phyloP scores from a whole-genome alignment of 1,140 invertebrate genomes.

The Caenorhabditis brenneri region DNA sequence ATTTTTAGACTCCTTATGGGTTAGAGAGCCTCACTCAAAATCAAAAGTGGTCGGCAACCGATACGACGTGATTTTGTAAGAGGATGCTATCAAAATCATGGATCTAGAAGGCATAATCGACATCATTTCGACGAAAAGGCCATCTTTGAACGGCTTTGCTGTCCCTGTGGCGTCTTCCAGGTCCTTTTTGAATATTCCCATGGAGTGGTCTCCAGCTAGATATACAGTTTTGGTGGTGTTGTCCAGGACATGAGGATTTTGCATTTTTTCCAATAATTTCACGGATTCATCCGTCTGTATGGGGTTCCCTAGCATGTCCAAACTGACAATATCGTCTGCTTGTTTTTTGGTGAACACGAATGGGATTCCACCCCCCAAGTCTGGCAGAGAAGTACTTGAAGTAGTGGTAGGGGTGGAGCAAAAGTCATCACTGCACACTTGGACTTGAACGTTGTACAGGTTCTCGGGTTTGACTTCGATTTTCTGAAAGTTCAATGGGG shows the following conservation, averaged over 20 bases:
- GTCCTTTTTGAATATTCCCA: conserved; percentile 28
- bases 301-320: background rate
- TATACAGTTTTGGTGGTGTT: conserved; percentile 28
- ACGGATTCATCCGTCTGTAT: background rate
- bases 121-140: conserved; percentile 56
- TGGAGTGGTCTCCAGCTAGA: background rate
- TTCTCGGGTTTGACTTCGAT: conserved; percentile 2
- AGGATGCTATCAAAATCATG: conserved; percentile 60
- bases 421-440: conserved; percentile 21
- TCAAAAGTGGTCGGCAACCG: conserved; percentile 64
- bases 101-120: conserved; percentile 60
- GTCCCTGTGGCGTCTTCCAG: background rate
- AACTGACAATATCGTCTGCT: conserved; percentile 11
- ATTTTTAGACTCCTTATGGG: background rate
- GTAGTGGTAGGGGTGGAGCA: conserved; percentile 20
- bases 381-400: background rate
- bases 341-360: conserved; percentile 22
- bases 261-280: background rate
- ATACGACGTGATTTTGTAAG: conserved; percentile 66
- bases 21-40: conserved; percentile 52
- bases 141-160: conserved; percentile 60
- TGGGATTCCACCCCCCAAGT: background rate
- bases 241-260: conserved; percentile 5
- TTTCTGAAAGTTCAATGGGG: background rate
- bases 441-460: conserved; percentile 15